Evolutionary conservation across 2,888 invertebrate genomes (phyloP).

Genomic region (Eristalis pertinax): DNA sequence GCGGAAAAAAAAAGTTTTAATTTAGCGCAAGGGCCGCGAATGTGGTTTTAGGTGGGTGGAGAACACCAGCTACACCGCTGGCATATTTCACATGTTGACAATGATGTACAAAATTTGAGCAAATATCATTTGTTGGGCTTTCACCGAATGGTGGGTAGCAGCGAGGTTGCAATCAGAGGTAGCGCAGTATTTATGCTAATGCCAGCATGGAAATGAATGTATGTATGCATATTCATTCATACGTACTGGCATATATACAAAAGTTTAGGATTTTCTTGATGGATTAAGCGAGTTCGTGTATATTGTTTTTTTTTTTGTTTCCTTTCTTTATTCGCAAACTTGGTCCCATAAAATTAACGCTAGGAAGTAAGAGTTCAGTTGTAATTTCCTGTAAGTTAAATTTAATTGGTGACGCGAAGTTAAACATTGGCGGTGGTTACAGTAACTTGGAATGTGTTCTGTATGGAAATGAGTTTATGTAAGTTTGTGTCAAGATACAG

Average conservation of each 20-base stretch:
- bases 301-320: background rate
- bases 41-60: background rate
- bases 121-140: slow-evolving; percentile 35
- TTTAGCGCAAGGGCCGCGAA: slow-evolving; percentile 45
- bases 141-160: background rate
- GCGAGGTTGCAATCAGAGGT: background rate
- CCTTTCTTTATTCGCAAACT: background rate
- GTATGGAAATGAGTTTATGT: background rate
- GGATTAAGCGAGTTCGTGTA: background rate
- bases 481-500: background rate
- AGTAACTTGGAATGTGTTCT: background rate
- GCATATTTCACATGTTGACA: slow-evolving; percentile 61
- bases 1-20: slow-evolving; percentile 54
- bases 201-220: background rate
- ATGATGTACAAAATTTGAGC: slow-evolving; percentile 58
- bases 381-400: background rate
- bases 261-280: background rate
- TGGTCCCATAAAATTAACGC: background rate
- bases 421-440: background rate
- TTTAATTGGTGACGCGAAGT: background rate
- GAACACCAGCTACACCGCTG: slow-evolving; percentile 17
- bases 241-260: background rate
- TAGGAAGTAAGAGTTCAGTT: background rate
- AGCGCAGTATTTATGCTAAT: slow-evolving; percentile 17
- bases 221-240: background rate